phyloP scores from a whole-genome alignment of 2,113 vertebrate genomes.

The Lipophrys pholis region DNA sequence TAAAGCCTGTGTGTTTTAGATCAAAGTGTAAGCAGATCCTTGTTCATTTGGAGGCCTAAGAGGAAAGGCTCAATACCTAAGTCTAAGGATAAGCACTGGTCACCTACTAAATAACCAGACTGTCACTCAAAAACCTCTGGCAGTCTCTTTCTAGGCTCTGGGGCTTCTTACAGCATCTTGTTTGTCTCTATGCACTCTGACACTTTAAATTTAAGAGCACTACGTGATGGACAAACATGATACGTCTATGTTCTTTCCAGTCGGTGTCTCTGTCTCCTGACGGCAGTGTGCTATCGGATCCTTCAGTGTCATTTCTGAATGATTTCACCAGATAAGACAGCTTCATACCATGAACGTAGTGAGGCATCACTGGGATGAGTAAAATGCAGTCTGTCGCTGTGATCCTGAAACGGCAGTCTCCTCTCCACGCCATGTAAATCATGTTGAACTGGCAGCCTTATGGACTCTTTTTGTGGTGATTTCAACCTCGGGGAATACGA shows the following conservation, averaged over 20 bases:
- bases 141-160: constrained; percentile 3
- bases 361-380: constrained; percentile 30
- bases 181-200: constrained; percentile 16
- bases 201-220: neutral
- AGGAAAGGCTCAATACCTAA: constrained; percentile 68
- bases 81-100: constrained; percentile 66
- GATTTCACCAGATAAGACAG: constrained; percentile 16
- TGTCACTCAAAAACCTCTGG: constrained; percentile 61
- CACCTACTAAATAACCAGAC: constrained; percentile 68
- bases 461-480: constrained; percentile 18
- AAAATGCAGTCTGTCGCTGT: constrained; percentile 17
- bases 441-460: constrained; percentile 3
- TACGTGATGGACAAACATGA: neutral
- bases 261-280: constrained; percentile 6
- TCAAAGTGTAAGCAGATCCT: constrained; percentile 70
- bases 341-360: constrained; percentile 14
- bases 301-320: constrained; percentile 14
- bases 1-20: constrained; percentile 56
- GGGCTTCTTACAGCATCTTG: constrained; percentile 23
- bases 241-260: constrained; percentile 30
- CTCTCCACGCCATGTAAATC: neutral
- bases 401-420: constrained; percentile 23
- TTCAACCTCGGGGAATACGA: constrained; percentile 16
- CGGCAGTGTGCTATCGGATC: constrained; percentile 12
- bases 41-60: constrained; percentile 60